Evolutionary conservation across 2,797 vertebrate species (phyloP).

Genomic region (Lithobates sylvaticus): DNA sequence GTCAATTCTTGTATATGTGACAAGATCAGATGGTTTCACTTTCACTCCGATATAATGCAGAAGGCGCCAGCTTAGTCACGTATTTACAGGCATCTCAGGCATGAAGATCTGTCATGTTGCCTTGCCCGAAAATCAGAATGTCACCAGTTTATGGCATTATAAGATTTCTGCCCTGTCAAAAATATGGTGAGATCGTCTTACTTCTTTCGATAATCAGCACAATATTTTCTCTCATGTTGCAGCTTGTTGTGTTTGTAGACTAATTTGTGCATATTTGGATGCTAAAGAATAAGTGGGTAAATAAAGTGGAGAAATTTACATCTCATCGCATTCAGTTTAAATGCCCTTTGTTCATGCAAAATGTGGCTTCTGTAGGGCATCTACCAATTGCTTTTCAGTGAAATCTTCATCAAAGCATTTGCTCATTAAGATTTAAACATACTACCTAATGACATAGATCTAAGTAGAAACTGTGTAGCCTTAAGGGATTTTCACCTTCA

Average conservation of each 20-base stretch:
- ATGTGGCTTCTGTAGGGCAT: background rate
- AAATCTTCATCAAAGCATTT: background rate
- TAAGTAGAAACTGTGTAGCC: constrained; percentile 6
- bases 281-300: background rate
- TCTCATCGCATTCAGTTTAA: background rate
- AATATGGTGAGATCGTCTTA: background rate
- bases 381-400: background rate
- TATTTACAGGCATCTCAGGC: too few relatives aligned
- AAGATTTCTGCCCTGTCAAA: too few relatives aligned
- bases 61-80: too few relatives aligned
- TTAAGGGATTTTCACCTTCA: background rate
- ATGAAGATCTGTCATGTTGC: too few relatives aligned
- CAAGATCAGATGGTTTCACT: too few relatives aligned
- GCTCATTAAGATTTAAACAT: constrained; percentile 15
- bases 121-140: too few relatives aligned
- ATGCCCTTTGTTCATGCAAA: constrained; percentile 4
- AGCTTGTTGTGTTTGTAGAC: background rate
- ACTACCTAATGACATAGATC: constrained; percentile 11
- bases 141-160: too few relatives aligned
- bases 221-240: background rate
- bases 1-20: too few relatives aligned
- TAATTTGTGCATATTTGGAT: background rate
- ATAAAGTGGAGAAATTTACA: background rate
- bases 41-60: too few relatives aligned
- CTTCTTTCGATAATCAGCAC: background rate